Evolutionary conservation across 2,797 vertebrate genomes (phyloP), one percentile per base, ranked within the genome.

Genomic region (Bufotes viridis): DNA sequence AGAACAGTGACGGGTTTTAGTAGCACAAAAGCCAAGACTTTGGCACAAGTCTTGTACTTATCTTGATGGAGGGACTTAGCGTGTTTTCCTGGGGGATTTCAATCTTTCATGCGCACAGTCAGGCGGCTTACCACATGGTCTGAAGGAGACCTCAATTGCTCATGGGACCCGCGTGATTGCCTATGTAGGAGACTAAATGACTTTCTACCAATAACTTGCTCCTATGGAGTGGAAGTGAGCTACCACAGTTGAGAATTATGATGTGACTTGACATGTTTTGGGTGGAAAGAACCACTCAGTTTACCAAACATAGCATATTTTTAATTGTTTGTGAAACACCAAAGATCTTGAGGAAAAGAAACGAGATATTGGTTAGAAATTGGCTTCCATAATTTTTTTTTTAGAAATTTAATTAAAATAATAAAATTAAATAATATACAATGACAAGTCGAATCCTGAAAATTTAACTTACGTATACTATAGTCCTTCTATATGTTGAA

Each of bases 101-200:
- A 89, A 82, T 80, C 84, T 82, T 89, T 89, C 88, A 89, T 75
- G 84, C 79, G 72, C 88, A 89, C 84, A 89, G 86, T 82, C 84
- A 86, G 84, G 61, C 61, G 79, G 79, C 88, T 86, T 86, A 82
- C 88, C 84, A 70, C 88, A 89, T 89, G 87, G 87, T 89, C 84
- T 70, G 86, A 78, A 89, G 79, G 84, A 86, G 84, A 86, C 72
- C 79, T 82, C 79, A 82, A 67, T 89, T 89, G 84, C 70, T 82
- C 88, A 86, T 82, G 79, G 84, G 84, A 86, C 88, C 79, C 80
- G n/a, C 26, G 17, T 60, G 80, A 86, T 82, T 82, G 79, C 79
- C 51, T 65, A 88, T 84, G 63, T 80, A 74, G 58, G 34, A 84
- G 87, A 88, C 82, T 88, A 22, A 80, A 78, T 85, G 29, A 75